A percentile compares a stretch with the other conserved stretches of the same genome.
Conservation (phyloP, 2,797 vertebrate genomes). For the Acanthopagrus latus region DNA sequence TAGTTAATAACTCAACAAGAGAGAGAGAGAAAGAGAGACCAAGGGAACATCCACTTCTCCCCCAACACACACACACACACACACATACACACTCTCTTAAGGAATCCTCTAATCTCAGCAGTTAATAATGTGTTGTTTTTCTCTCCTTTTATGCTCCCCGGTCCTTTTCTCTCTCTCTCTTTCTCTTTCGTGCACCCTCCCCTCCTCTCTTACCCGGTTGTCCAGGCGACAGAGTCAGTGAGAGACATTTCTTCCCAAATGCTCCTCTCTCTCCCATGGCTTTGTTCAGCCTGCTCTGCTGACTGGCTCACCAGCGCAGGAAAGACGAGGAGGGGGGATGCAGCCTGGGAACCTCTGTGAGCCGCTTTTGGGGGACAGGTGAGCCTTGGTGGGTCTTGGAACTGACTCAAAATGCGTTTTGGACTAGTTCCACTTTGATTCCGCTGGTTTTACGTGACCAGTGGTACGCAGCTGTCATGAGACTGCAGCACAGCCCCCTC, state of each 20-base stretch:
- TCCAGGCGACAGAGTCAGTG: slow-evolving; percentile 84
- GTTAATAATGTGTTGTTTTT: slow-evolving; percentile 69
- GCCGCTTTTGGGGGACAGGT: background rate
- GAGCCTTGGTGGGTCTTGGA: background rate
- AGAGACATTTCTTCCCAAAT: slow-evolving; percentile 80
- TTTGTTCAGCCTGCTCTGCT: slow-evolving; percentile 83
- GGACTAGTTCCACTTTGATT: slow-evolving; percentile 20
- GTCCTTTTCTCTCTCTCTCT: slow-evolving; percentile 49
- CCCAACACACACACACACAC: slow-evolving; percentile 1
- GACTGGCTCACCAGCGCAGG: slow-evolving; percentile 70
- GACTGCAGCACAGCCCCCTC: slow-evolving; percentile 61
- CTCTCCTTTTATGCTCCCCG: slow-evolving; percentile 59
- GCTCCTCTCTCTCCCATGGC: slow-evolving; percentile 78
- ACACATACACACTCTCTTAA: slow-evolving; percentile 32
- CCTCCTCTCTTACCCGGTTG: slow-evolving; percentile 80
- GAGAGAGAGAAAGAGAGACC: slow-evolving; percentile 28
- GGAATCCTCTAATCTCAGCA: slow-evolving; percentile 67
- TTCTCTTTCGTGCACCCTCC: slow-evolving; percentile 57
- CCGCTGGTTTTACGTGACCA: background rate
- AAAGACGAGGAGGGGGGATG: slow-evolving; percentile 43
- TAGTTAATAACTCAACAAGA: slow-evolving; percentile 74
- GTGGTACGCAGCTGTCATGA: slow-evolving; percentile 18
- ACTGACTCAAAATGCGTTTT: background rate
- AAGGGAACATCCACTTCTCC: slow-evolving; percentile 37
- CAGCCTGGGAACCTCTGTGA: background rate